Evolutionary conservation across 2,113 vertebrate species (phyloP), one percentile per base, ranked within the genome.

Genomic region (Calypte anna): DNA sequence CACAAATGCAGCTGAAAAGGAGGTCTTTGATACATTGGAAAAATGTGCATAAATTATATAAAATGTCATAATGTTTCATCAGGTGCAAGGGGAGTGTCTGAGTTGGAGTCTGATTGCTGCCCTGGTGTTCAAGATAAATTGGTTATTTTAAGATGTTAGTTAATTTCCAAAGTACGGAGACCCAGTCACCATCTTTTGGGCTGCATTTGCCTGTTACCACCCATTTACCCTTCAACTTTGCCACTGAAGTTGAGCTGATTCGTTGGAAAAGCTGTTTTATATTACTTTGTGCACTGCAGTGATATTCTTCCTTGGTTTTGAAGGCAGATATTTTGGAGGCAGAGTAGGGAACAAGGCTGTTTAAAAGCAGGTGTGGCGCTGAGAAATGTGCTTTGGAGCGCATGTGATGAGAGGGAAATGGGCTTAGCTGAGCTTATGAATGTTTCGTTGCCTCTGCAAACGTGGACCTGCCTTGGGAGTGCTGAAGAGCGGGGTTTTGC

Each of bases 401-500:
- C 27, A 6, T 46, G 46, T 18, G 10, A 18, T 68, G 57, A 68
- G 28, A 74, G 15, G 57, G 21, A 73, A 44, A 40, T 12, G 50
- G 16, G 7, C 73, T 85, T 82, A 72, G 54, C 30, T 58, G 54
- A 50, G 7, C 0, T 12, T 68, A 53, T 0, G 6, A 23, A 50
- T 53, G n/a, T 70, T 77, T 70, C 38, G 25, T 33, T 92, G 28
- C 68, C 43, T 0, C 0, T 54, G 43, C 36, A n/a, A 74, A 81
- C 0, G 1, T 58, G 8, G 5, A 59, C 25, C 23, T 92, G 61
- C 46, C 82, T 69, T 77, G 51, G 19, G 68, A 80, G 30, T 54
- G 59, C 63, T 96, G 75, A 94, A 96, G 76, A 81, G 76, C 1
- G 2, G 43, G 43, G 5, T 90, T 96, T 96, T 93, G 72, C 64